These are phyloP conservation scores for Agrotis clavis DNA, from an alignment of 2,888 invertebrate genomes.

Conservation along the genomic window DNA sequence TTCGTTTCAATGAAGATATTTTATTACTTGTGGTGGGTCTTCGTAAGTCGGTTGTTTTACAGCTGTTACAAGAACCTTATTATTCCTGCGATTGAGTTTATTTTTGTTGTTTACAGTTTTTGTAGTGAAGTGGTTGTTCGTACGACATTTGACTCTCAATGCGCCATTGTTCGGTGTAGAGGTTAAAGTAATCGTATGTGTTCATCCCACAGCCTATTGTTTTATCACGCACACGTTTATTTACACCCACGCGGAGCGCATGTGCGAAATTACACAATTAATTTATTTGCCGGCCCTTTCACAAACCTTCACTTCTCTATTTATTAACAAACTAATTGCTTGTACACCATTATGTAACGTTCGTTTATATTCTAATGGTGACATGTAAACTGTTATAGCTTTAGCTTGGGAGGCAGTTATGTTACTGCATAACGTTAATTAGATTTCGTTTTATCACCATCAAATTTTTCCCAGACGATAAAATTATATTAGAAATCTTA, in stretches of 20 bases:
- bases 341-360: slow-evolving; percentile 30
- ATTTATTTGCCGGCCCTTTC: slow-evolving; percentile 64
- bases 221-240: slow-evolving; percentile 70
- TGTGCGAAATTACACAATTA: slow-evolving; percentile 73
- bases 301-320: slow-evolving; percentile 55
- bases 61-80: slow-evolving; percentile 64
- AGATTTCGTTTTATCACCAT: slow-evolving; percentile 13
- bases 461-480: slow-evolving; percentile 9
- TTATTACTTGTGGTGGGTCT: slow-evolving; percentile 66
- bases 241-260: slow-evolving; percentile 69
- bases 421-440: slow-evolving; percentile 25
- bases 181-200: slow-evolving; percentile 69
- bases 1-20: slow-evolving; percentile 63
- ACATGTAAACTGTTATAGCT: slow-evolving; percentile 29
- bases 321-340: slow-evolving; percentile 51
- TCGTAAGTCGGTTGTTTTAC: slow-evolving; percentile 58
- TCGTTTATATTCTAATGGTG: slow-evolving; percentile 37
- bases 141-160: slow-evolving; percentile 70
- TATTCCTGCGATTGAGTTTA: slow-evolving; percentile 62
- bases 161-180: slow-evolving; percentile 72
- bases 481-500: slow-evolving; percentile 2
- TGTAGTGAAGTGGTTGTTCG: slow-evolving; percentile 39
- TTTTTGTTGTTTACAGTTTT: slow-evolving; percentile 65
- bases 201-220: slow-evolving; percentile 84
- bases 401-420: slow-evolving; percentile 28